Base-by-base conservation (phyloP, 2,797 vertebrate species). In the Neomorphus geoffroyi region DNA sequence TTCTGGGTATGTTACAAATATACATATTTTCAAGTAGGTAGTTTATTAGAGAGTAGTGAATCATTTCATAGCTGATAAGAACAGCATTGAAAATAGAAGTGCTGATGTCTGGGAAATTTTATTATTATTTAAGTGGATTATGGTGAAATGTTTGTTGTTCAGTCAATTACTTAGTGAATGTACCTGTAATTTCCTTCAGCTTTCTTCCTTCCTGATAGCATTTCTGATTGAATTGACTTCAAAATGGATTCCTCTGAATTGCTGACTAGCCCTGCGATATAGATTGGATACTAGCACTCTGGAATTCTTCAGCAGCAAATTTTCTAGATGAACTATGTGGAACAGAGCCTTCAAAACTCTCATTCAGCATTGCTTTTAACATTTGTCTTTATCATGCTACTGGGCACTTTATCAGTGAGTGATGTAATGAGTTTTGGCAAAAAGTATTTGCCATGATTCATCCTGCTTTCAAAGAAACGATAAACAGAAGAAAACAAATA, bases 91-190 rank as follows among this genome's bases (percentile, higher is more conserved):
- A 87, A 93, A 86, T 61, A 94, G 70, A 89, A 83, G 45, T 33
- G n/a, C 33, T 58, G 27, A 22, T 83, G 39, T 94, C n/a, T 90
- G 16, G 74, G 82, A 96, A 86, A 30, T 94, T 96, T 97, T 96
- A 97, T 97, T 97, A 93, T 50, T 16, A 58, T 92, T 95, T 95
- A 96, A 97, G 39, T 94, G 67, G 82, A 96, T 97, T 96, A 96
- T 70, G 65, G 24, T 96, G 95, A 96, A 96, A 96, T 90, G 21
- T 87, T 94, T 96, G 77, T 88, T 83, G 64, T 85, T 96, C 77
- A 85, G 39, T 95, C 96, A 95, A 93, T 96, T 97, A 81, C 65
- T 96, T 96, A 80, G 80, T 72, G 37, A 79, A 96, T 67, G 88
- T 80, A 92, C 88, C 94, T 92, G 86, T 41, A 95, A 95, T 96